Percentiles rank a stretch among this genome's conserved stretches.
Evolutionary conservation across 30 jellyfish, hydroid and myxozoan genomes (phyloP).

Genomic region (Sanderia malayensis): DNA sequence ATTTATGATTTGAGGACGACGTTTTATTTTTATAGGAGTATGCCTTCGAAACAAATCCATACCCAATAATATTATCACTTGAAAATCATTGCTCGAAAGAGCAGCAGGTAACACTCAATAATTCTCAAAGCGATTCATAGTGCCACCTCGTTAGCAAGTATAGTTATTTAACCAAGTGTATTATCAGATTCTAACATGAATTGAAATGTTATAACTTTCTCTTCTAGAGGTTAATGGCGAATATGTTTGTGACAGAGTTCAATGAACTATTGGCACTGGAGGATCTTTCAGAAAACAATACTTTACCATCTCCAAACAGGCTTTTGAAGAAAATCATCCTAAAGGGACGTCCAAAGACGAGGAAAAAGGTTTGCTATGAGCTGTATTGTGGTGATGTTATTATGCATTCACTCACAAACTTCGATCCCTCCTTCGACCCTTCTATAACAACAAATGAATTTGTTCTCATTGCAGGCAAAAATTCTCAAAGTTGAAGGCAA

Average conservation of each 20-base stretch:
- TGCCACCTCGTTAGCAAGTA: too few species aligned
- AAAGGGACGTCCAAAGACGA: conserved; percentile 62
- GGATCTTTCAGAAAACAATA: conserved; percentile 64
- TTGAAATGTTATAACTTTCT: too few species aligned
- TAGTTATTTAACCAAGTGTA: too few species aligned
- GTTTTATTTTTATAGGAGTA: conserved; percentile 48
- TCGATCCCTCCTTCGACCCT: too few species aligned
- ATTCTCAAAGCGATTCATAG: too few species aligned
- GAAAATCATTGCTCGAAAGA: conserved; percentile 91
- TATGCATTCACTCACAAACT: too few species aligned
- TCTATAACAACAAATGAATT: neutral
- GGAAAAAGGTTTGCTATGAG: conserved; percentile 93
- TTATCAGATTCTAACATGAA: too few species aligned
- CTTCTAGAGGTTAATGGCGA: conserved; percentile 63
- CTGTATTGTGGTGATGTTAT: too few species aligned
- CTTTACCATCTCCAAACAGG: conserved; percentile 80
- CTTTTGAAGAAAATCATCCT: conserved; percentile 66
- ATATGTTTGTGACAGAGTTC: conserved; percentile 61
- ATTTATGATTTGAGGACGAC: too few species aligned
- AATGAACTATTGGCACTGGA: conserved; percentile 81
- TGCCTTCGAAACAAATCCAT: conserved; percentile 81
- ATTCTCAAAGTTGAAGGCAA: neutral
- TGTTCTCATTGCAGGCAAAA: neutral
- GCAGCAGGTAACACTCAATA: conserved; percentile 94
- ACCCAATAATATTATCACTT: conserved; percentile 78